Base-by-base conservation (phyloP, 92 coral and sea anemone species). In the Palythoa grandiflora region DNA sequence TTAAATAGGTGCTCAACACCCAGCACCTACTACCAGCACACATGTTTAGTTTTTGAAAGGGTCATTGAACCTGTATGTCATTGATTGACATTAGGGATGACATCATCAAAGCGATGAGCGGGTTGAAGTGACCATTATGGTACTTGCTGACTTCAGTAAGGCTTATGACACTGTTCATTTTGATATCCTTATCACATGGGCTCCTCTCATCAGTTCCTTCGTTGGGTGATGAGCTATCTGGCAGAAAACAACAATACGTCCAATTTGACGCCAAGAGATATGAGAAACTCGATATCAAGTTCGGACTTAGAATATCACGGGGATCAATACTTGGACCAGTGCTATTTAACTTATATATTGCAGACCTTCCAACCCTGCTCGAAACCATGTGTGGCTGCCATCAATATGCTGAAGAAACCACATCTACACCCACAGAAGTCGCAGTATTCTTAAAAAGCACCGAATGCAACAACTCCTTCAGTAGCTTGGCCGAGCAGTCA, bases 221-320 rank as follows among this genome's bases (percentile, higher is more conserved):
- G 28, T 28, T 28, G 28, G 28, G 28, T 28, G 28, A 28, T 28
- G 28, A 28, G 28, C 28, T 28, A 28, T 28, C 28, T 28, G 28
- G 28, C 28, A 28, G 28, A 28, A 28, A 28, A 68, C 87, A 83
- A 38, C 87, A 83, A 60, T 83, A 83, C 76, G 87, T 83, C 35
- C 87, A 83, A 83, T 21, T 83, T 83, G 87, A 83, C 76, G 87
- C 66, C 87, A 83, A 83, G 87, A 83, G 60, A 83, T 73, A 83
- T 53, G 68, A 86, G 79, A 74, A 57, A 75, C 10, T 57, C 55
- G 73, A 60, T 36, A 70, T 28, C 66, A 87, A 87, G 80, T 77
- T 85, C 55, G 83, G 28, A 28, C 28, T 28, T 28, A 28, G 81
- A 2, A 81, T 85, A 65, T 81, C 81, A 28, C 88, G 73, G 66